Percentiles rank a stretch among this genome's conserved stretches.
Evolutionary conservation across 1,140 invertebrate genomes (phyloP).

Genomic region (Zophobas atratus): DNA sequence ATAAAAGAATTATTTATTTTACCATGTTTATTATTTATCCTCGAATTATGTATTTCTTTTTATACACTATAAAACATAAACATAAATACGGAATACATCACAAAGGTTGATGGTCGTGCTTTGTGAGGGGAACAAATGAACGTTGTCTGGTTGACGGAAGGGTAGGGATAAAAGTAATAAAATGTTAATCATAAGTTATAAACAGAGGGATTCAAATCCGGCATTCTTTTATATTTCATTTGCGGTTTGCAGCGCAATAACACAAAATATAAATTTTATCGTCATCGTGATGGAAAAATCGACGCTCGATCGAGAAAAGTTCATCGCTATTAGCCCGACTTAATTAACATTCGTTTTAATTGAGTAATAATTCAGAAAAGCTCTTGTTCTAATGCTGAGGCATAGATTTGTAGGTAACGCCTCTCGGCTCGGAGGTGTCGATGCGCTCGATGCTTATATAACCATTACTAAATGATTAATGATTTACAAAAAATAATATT

Average conservation of each 20-base stretch:
- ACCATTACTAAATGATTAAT: conserved; percentile 33
- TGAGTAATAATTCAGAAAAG: conserved; percentile 29
- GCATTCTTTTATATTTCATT: conserved; percentile 14
- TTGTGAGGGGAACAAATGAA: conserved; percentile 47
- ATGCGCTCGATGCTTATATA: conserved; percentile 27
- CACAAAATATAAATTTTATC: conserved; percentile 2
- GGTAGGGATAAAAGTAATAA: conserved; percentile 49
- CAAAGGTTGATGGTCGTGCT: conserved; percentile 46
- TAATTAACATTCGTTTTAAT: conserved; percentile 32
- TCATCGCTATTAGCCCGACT: conserved; percentile 18
- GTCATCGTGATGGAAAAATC: neutral
- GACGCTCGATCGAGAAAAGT: neutral
- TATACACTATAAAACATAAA: conserved; percentile 49
- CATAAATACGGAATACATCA: conserved; percentile 44
- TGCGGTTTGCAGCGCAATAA: conserved; percentile 21
- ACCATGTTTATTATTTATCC: conserved; percentile 48
- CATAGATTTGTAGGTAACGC: conserved; percentile 30
- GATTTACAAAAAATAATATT: conserved; percentile 26
- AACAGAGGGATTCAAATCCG: conserved; percentile 45
- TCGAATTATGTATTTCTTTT: conserved; percentile 53
- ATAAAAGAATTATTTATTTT: conserved; percentile 54
- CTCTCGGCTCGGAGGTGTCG: conserved; percentile 24
- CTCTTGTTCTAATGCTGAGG: conserved; percentile 30
- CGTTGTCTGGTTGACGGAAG: conserved; percentile 11
- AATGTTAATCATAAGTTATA: conserved; percentile 54